phyloP scores from a whole-genome alignment of 2,888 invertebrate genomes.

The Ophion ventricosus region DNA sequence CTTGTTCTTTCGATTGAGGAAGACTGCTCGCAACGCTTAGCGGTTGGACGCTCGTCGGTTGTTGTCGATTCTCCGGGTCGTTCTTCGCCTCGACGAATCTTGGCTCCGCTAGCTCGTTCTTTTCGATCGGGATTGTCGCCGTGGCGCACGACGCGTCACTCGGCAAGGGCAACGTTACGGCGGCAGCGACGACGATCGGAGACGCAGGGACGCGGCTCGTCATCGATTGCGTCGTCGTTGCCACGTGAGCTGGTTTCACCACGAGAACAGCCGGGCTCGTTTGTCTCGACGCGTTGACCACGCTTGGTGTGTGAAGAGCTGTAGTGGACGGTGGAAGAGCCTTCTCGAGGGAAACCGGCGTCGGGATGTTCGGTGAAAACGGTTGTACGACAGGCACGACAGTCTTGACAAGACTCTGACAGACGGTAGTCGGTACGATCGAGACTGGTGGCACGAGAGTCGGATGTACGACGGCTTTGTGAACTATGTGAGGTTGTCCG shows the following conservation, averaged over 20 bases:
- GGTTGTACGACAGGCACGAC: slow-evolving; percentile 77
- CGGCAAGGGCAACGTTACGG: slow-evolving; percentile 65
- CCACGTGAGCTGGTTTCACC: slow-evolving; percentile 71
- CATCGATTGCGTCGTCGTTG: slow-evolving; percentile 75
- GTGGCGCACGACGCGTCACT: slow-evolving; percentile 50
- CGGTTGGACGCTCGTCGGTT: slow-evolving; percentile 68
- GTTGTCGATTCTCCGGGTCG: slow-evolving; percentile 29
- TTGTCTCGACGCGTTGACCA: slow-evolving; percentile 62
- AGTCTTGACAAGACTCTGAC: slow-evolving; percentile 78
- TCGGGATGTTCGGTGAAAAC: slow-evolving; percentile 60
- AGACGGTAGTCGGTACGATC: slow-evolving; percentile 63
- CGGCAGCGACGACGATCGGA: slow-evolving; percentile 47
- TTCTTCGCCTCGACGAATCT: slow-evolving; percentile 53
- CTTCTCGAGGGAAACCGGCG: slow-evolving; percentile 70
- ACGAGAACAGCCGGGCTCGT: slow-evolving; percentile 68
- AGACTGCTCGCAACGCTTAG: slow-evolving; percentile 69
- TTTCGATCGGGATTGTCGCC: slow-evolving; percentile 42
- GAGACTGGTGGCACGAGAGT: slow-evolving; percentile 68
- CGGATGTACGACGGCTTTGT: slow-evolving; percentile 75
- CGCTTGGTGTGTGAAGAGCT: slow-evolving; percentile 54
- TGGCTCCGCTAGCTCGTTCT: slow-evolving; percentile 61
- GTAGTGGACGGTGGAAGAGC: slow-evolving; percentile 39
- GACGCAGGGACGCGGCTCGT: slow-evolving; percentile 71
- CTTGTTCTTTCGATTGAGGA: slow-evolving; percentile 56
- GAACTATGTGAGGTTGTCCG: slow-evolving; percentile 76